Percentiles rank a stretch among this genome's conserved stretches.
Evolutionary conservation across 2,797 vertebrate genomes (phyloP).

Genomic region (Crocidura indochinensis): DNA sequence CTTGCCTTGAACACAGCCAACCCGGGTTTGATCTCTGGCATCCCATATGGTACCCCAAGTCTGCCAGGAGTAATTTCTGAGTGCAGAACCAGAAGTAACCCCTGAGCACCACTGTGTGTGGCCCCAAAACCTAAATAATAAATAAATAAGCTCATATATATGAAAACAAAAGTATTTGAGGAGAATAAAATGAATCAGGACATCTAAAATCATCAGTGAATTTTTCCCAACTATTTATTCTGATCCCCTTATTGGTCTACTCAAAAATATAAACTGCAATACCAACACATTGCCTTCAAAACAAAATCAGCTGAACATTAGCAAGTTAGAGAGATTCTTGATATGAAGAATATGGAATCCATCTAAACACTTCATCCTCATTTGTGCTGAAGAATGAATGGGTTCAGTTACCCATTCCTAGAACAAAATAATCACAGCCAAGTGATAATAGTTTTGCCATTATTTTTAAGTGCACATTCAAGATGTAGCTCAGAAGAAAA

Average conservation of each 20-base stretch:
- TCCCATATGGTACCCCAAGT: too few relatives aligned
- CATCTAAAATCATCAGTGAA: neutral
- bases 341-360: neutral
- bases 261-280: slow-evolving; percentile 45
- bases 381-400: neutral
- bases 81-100: too few relatives aligned
- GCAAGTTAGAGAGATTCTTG: slow-evolving; percentile 20
- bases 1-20: too few relatives aligned
- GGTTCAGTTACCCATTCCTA: neutral
- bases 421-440: neutral
- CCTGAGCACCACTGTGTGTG: too few relatives aligned
- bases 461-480: neutral
- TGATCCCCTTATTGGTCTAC: neutral
- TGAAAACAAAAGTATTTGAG: slow-evolving; percentile 2
- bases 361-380: neutral
- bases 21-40: too few relatives aligned
- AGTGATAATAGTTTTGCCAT: neutral
- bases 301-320: slow-evolving; percentile 12
- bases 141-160: neutral
- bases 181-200: slow-evolving; percentile 41
- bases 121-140: too few relatives aligned
- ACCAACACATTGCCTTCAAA: neutral
- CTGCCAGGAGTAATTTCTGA: too few relatives aligned
- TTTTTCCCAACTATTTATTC: neutral
- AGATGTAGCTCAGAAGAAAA: too few relatives aligned